phyloP scores from a whole-genome alignment of 2,113 vertebrate species.

The Tychaedon coryphoeus region DNA sequence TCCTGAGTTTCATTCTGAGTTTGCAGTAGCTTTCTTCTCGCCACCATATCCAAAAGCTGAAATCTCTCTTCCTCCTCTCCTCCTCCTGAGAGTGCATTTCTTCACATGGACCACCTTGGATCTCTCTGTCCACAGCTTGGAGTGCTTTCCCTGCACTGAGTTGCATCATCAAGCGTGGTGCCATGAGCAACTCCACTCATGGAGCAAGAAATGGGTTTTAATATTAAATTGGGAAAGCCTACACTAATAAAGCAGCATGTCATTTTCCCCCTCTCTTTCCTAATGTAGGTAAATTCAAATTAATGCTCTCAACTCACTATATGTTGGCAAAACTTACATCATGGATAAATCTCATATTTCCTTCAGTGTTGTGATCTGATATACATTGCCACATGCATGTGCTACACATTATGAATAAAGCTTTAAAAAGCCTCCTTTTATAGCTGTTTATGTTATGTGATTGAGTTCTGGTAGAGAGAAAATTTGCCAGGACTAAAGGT shows the following conservation, averaged over 20 bases:
- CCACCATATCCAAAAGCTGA: not conserved
- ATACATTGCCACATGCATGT: constrained; percentile 71
- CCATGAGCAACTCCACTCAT: not conserved
- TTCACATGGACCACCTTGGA: not conserved
- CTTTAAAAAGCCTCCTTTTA: constrained; percentile 77
- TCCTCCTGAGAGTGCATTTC: not conserved
- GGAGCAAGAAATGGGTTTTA: not conserved
- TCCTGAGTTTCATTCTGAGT: not conserved
- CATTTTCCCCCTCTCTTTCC: not conserved
- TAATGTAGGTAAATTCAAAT: constrained; percentile 1
- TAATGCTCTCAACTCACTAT: not conserved
- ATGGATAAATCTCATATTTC: constrained; percentile 61
- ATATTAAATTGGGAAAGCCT: not conserved
- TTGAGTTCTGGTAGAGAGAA: constrained; percentile 70
- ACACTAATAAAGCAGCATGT: not conserved
- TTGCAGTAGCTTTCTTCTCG: not conserved
- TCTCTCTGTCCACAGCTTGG: not conserved
- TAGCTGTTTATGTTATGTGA: constrained; percentile 79
- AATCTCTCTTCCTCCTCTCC: not conserved
- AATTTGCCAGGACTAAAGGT: constrained; percentile 80
- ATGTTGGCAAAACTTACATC: constrained; percentile 56
- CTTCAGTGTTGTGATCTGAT: constrained; percentile 45
- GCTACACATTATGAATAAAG: constrained; percentile 78
- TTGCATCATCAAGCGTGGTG: not conserved
- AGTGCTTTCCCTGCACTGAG: not conserved